Percentiles rank a stretch among this genome's conserved stretches.
Conservation (phyloP, 1,140 invertebrate species). For the Archivesica marissinica region DNA sequence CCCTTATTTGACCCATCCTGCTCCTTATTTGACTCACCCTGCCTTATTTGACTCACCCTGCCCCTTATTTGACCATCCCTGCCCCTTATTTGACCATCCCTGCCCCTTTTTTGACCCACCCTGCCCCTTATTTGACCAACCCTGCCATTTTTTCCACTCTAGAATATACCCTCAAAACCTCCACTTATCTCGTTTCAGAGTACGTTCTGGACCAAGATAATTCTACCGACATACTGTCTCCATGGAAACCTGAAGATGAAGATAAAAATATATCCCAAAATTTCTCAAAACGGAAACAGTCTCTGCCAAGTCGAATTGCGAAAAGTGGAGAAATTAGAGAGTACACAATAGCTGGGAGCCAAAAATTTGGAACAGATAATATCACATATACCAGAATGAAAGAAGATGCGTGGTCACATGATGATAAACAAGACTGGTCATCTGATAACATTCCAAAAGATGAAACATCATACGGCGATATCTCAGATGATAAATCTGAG, state of each 20-base stretch:
- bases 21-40: too few species aligned
- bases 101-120: too few species aligned
- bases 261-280: not conserved
- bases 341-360: not conserved
- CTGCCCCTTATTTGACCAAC: not conserved
- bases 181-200: not conserved
- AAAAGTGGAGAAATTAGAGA: not conserved
- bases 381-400: not conserved
- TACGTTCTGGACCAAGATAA: slow-evolving; percentile 9
- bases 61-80: too few species aligned
- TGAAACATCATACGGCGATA: not conserved
- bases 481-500: not conserved
- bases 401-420: not conserved
- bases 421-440: not conserved
- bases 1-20: too few species aligned
- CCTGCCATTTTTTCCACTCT: not conserved
- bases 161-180: not conserved
- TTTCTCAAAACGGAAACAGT: not conserved
- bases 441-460: too few species aligned
- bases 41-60: too few species aligned
- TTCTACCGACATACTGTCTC: not conserved
- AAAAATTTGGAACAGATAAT: not conserved
- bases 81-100: too few species aligned
- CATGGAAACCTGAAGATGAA: not conserved
- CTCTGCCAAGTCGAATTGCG: not conserved